Base-by-base conservation (phyloP, 2,113 vertebrate species). In the Pteruthius melanotis region DNA sequence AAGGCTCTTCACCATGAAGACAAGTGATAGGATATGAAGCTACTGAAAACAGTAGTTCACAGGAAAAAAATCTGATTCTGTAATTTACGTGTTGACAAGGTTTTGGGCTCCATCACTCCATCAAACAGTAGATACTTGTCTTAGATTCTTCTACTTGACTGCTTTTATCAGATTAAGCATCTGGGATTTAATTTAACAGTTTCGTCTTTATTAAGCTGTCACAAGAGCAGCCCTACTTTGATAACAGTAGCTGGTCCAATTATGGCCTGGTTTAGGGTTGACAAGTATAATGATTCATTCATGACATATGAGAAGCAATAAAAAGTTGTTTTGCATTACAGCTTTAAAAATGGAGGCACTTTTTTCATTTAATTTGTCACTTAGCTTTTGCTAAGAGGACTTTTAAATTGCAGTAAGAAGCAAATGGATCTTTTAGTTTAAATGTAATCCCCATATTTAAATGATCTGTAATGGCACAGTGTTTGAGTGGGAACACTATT, bases 121-220 rank as follows among this genome's bases (percentile, higher is more conserved):
- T 83, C 91, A 95, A 93, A 95, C 71, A 97, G 69, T 64, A 95
- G 96, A 97, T 90, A 95, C 79, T 92, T 91, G 84, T 96, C 96
- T 96, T 88, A 91, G 85, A 95, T 90, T 96, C 82, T 96, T 97
- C 97, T 96, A 93, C 97, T 95, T 96, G 93, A 95, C 91, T 95
- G 91, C 92, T 94, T 96, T 97, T 95, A 97, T 98, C 97, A 98
- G 96, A 97, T 97, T 97, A 98, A 98, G 92, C 94, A 98, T 98
- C 97, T 97, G 90, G 97, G 97, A 98, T 98, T 98, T 98, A 98
- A 97, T 98, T 98, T 98, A 98, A 98, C 97, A 98, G 97, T 98
- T 98, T 97, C 97, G 97, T 96, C 96, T 98, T 98, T 98, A 98
- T 98, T 98, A 98, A 98, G 94, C 96, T 98, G 98, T 98, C 98